Percentiles rank a stretch among this genome's conserved stretches.
phyloP scores from a whole-genome alignment of 2,797 vertebrate genomes.

The Sebastes ruberrimus region DNA sequence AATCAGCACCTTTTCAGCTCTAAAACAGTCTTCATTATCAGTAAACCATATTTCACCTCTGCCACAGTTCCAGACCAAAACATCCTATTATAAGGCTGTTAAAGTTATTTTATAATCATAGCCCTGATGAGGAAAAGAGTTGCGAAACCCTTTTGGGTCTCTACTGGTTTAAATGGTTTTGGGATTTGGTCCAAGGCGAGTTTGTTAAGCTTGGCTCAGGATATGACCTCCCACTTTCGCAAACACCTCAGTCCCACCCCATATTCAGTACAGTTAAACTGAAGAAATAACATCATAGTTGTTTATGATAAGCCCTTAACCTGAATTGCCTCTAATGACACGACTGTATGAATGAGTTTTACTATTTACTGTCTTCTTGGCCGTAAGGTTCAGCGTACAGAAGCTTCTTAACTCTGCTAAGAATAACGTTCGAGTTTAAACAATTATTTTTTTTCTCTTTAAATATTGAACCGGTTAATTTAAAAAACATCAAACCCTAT shows the following conservation, averaged over 20 bases:
- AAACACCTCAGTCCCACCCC: not conserved
- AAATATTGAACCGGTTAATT: not conserved
- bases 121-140: conserved; percentile 14
- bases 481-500: not conserved
- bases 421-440: not conserved
- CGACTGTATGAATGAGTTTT: not conserved
- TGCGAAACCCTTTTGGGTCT: not conserved
- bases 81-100: conserved; percentile 32
- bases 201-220: conserved; percentile 6
- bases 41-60: not conserved
- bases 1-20: conserved; percentile 1
- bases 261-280: not conserved
- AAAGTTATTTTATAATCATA: not conserved
- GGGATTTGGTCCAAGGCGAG: not conserved
- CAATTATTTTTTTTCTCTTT: not conserved
- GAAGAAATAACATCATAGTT: not conserved
- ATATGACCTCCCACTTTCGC: not conserved
- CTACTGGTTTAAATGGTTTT: conserved; percentile 11
- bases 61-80: not conserved
- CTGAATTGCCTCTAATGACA: conserved; percentile 31
- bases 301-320: conserved; percentile 59
- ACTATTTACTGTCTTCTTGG: not conserved
- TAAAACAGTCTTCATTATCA: not conserved
- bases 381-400: not conserved
- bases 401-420: not conserved